These are phyloP conservation scores for Microcebus jonahi DNA, from an alignment of 2,113 vertebrate species.

Conservation along the genomic window DNA sequence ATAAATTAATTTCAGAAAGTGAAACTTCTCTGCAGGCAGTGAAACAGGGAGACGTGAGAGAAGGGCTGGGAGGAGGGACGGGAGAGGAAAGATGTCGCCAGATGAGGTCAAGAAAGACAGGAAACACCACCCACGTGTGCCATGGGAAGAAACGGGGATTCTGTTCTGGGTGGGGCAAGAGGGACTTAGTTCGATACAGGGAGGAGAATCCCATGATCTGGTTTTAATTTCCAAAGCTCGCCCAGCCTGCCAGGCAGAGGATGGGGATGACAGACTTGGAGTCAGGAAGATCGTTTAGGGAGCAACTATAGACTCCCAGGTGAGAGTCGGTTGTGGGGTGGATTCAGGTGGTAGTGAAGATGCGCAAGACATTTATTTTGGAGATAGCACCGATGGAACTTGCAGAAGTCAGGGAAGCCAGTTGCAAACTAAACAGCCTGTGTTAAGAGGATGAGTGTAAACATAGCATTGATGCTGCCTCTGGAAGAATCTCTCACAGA, in stretches of 20 bases:
- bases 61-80: accelerated
- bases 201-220: neutral
- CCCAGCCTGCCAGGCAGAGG: neutral
- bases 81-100: no score
- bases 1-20: neutral
- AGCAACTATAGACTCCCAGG: neutral
- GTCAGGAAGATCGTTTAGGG: neutral
- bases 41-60: neutral
- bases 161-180: neutral
- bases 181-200: neutral
- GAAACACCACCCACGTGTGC: neutral
- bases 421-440: neutral
- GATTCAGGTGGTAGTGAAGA: neutral
- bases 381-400: neutral
- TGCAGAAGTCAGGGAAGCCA: neutral
- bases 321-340: accelerated
- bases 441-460: neutral
- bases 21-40: neutral
- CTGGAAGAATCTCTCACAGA: neutral
- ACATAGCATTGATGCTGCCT: accelerated
- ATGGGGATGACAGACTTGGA: accelerated
- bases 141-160: neutral
- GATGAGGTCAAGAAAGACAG: neutral
- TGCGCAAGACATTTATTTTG: no score
- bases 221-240: neutral